phyloP scores from a whole-genome alignment of 2,113 vertebrate species.

The Epinephelus cyanopodus region DNA sequence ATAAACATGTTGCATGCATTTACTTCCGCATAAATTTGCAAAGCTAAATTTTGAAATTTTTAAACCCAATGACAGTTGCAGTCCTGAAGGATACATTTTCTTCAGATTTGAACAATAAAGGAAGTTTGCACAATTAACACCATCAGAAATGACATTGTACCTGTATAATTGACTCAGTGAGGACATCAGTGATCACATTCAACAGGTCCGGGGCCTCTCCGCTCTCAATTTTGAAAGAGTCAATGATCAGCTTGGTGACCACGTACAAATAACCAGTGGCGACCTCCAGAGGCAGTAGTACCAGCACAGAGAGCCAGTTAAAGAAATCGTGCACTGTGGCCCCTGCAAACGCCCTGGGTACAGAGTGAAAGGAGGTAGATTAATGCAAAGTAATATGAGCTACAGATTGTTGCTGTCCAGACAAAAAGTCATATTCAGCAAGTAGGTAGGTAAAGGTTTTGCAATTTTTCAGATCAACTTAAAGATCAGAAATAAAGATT shows the following conservation, averaged over 20 bases:
- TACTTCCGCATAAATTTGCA: background rate
- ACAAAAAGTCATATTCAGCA: background rate
- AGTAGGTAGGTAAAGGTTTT: background rate
- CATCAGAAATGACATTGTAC: constrained; percentile 73
- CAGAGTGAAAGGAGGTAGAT: background rate
- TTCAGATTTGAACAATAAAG: background rate
- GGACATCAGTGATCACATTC: constrained; percentile 94
- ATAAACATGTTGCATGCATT: background rate
- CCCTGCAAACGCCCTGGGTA: constrained; percentile 92
- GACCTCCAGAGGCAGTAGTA: constrained; percentile 91
- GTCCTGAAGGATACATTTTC: background rate
- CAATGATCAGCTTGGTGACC: constrained; percentile 87
- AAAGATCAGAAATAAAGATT: background rate
- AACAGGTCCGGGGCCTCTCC: constrained; percentile 93
- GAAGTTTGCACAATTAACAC: background rate
- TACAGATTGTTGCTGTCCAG: background rate
- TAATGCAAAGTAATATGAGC: background rate
- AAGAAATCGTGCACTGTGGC: constrained; percentile 98
- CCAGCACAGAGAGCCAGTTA: constrained; percentile 95
- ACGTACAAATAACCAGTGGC: constrained; percentile 88
- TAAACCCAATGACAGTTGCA: background rate
- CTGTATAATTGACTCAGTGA: constrained; percentile 93
- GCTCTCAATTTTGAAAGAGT: constrained; percentile 88
- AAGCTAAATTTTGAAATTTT: background rate
- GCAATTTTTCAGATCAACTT: background rate